Evolutionary conservation across 2,797 vertebrate species (phyloP).

Genomic region (Channa striata): DNA sequence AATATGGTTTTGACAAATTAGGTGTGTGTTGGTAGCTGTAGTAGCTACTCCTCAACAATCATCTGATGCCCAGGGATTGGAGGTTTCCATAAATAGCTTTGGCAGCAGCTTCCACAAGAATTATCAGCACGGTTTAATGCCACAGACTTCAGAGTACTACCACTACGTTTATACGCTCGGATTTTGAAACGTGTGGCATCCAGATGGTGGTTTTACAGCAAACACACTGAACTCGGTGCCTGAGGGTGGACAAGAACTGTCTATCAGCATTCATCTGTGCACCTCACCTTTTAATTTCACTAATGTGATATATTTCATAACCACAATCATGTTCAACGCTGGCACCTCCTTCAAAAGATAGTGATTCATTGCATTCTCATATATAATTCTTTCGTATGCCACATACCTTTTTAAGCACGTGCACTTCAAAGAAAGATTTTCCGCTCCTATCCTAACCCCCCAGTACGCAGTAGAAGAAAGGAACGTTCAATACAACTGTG

Average conservation of each 20-base stretch:
- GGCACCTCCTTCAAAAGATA: not conserved
- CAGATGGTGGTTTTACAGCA: slow-evolving; percentile 64
- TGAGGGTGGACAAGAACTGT: slow-evolving; percentile 49
- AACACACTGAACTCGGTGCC: slow-evolving; percentile 46
- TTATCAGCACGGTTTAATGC: slow-evolving; percentile 47
- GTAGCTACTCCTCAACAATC: slow-evolving; percentile 25
- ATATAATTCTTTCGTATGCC: too few relatives aligned
- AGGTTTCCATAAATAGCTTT: slow-evolving; percentile 51
- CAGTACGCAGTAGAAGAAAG: not conserved
- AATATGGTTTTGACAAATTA: slow-evolving; percentile 41
- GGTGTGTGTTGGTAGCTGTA: slow-evolving; percentile 20
- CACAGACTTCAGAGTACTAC: slow-evolving; percentile 28
- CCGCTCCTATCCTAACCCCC: not conserved
- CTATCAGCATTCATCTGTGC: slow-evolving; percentile 54
- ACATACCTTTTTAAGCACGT: not conserved
- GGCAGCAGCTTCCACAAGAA: slow-evolving; percentile 50
- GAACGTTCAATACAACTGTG: not conserved
- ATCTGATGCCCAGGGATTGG: slow-evolving; percentile 35
- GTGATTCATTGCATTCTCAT: not conserved
- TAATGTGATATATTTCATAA: not conserved
- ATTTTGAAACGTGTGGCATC: slow-evolving; percentile 50
- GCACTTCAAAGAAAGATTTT: not conserved
- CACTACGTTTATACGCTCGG: slow-evolving; percentile 40
- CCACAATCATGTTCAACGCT: not conserved
- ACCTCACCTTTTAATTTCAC: not conserved